phyloP scores from a whole-genome alignment of 2,888 invertebrate species.

The Lacanobia wlatinum region DNA sequence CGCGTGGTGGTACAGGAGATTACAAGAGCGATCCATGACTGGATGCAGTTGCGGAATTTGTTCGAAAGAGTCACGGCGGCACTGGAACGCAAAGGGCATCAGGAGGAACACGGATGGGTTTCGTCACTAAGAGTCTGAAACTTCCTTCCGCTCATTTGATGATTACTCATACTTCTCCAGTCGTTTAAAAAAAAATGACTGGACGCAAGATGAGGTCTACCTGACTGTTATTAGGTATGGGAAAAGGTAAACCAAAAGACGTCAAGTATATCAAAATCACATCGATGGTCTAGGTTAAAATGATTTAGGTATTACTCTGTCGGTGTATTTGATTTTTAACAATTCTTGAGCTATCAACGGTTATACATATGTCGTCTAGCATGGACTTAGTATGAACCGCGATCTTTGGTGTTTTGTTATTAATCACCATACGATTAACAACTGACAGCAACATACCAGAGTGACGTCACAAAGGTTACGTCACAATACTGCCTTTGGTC shows the following conservation, averaged over 20 bases:
- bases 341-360: not conserved
- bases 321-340: not conserved
- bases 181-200: no score
- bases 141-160: no score
- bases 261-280: not conserved
- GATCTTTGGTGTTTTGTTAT: not conserved
- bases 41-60: no score
- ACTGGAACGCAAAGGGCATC: no score
- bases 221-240: no score
- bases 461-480: conserved; percentile 32
- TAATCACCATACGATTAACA: conserved; percentile 2
- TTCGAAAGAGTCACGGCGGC: no score
- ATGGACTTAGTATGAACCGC: not conserved
- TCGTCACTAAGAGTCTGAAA: no score
- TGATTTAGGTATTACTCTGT: not conserved
- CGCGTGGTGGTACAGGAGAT: not conserved
- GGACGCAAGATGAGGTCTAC: no score
- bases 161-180: no score
- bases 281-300: not conserved
- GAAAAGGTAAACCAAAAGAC: no score
- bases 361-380: not conserved
- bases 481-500: conserved; percentile 30
- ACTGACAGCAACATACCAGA: not conserved
- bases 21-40: not conserved
- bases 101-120: no score